Percentiles rank a stretch among this genome's conserved stretches.
Evolutionary conservation across 1,140 invertebrate genomes (phyloP).

Genomic region (Drosophila funebris): DNA sequence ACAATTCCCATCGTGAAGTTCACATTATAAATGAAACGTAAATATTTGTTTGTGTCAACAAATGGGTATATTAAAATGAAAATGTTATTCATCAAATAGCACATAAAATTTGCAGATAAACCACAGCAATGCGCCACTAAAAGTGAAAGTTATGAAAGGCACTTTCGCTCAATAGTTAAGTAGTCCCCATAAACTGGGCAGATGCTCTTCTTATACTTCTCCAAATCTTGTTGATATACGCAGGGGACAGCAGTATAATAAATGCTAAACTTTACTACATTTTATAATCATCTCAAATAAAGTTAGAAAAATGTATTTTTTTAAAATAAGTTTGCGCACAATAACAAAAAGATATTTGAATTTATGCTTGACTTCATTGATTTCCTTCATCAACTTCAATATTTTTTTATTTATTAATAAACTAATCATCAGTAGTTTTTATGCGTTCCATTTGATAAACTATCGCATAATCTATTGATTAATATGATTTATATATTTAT

Average conservation of each 20-base stretch:
- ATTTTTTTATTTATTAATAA: too few species aligned
- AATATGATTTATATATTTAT: background rate
- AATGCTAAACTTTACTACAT: too few species aligned
- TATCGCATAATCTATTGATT: background rate
- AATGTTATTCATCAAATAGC: constrained; percentile 46
- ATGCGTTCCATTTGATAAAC: background rate
- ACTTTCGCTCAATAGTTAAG: constrained; percentile 12
- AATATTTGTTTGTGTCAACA: constrained; percentile 72
- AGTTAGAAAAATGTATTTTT: too few species aligned
- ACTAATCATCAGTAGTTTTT: too few species aligned
- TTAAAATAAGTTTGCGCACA: too few species aligned
- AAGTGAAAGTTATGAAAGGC: background rate
- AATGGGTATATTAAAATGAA: constrained; percentile 50
- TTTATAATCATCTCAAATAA: too few species aligned
- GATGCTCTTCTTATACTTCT: background rate
- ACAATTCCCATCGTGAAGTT: background rate
- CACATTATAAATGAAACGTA: constrained; percentile 71
- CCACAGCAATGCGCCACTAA: background rate
- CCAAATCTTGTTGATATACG: too few species aligned
- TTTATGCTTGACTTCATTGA: too few species aligned
- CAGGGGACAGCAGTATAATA: too few species aligned
- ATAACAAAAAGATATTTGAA: too few species aligned
- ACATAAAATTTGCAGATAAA: constrained; percentile 45
- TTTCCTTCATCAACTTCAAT: too few species aligned
- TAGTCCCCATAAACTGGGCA: constrained; percentile 10